A percentile compares a stretch with the other conserved stretches of the same genome.
Evolutionary conservation across 2,888 invertebrate genomes (phyloP).

Genomic region (Andrena minutula): DNA sequence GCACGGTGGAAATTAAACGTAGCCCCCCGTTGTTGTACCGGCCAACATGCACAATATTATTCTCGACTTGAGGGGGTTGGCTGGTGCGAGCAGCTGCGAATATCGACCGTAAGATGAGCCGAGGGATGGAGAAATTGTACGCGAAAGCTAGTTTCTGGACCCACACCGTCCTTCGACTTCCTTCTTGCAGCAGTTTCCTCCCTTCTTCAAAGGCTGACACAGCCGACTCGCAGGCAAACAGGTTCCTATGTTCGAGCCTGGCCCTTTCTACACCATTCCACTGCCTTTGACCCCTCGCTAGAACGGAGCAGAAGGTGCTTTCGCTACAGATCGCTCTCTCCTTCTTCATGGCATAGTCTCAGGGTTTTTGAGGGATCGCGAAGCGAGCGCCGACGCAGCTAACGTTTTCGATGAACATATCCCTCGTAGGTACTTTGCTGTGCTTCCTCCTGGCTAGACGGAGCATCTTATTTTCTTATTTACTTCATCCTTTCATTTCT

Average conservation of each 20-base stretch:
- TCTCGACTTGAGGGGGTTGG: conserved; percentile 52
- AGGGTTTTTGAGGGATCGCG: not conserved
- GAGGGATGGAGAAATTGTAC: conserved; percentile 45
- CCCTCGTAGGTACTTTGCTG: too few relatives aligned
- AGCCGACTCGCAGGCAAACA: conserved; percentile 62
- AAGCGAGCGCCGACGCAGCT: not conserved
- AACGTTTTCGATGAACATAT: not conserved
- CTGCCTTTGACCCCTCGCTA: not conserved
- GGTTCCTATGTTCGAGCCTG: conserved; percentile 24
- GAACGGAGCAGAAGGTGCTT: conserved; percentile 3
- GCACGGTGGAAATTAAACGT: conserved; percentile 34
- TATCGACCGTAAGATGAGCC: conserved; percentile 65
- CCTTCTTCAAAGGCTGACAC: conserved; percentile 53
- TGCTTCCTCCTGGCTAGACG: too few relatives aligned
- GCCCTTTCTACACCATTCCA: conserved; percentile 13
- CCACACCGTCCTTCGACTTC: conserved; percentile 50
- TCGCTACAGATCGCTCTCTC: not conserved
- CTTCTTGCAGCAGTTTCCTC: conserved; percentile 49
- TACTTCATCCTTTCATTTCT: too few relatives aligned
- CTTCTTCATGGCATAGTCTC: not conserved
- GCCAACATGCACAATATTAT: conserved; percentile 38
- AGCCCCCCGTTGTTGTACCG: not conserved
- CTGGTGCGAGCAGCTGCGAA: conserved; percentile 50
- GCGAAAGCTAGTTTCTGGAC: conserved; percentile 53
- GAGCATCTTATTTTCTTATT: too few relatives aligned